Evolutionary conservation across 2,113 vertebrate genomes (phyloP).

Genomic region (Mola mola): DNA sequence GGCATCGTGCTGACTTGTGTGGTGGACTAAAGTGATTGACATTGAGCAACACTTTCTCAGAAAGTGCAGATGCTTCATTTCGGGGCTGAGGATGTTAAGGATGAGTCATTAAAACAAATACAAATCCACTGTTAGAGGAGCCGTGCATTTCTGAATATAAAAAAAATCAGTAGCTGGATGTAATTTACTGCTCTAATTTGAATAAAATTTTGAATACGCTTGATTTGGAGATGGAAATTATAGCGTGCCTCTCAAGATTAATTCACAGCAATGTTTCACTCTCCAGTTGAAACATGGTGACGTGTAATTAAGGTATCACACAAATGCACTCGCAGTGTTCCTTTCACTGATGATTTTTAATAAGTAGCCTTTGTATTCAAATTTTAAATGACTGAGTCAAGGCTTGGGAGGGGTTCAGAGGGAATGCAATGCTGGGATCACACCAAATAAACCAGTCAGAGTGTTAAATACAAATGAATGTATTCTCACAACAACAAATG

Average conservation of each 20-base stretch:
- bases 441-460: too few species aligned
- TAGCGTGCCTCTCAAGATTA: slow-evolving; percentile 49
- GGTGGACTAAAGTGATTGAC: slow-evolving; percentile 62
- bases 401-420: too few species aligned
- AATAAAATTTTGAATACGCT: slow-evolving; percentile 58
- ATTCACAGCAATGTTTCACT: slow-evolving; percentile 45
- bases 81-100: slow-evolving; percentile 40
- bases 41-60: slow-evolving; percentile 41
- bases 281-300: slow-evolving; percentile 34
- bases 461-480: too few species aligned
- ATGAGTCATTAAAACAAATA: slow-evolving; percentile 59
- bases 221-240: slow-evolving; percentile 63
- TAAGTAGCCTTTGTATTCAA: too few species aligned
- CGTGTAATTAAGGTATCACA: slow-evolving; percentile 22
- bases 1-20: slow-evolving; percentile 49
- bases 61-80: slow-evolving; percentile 62
- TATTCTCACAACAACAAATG: too few species aligned
- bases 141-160: slow-evolving; percentile 53
- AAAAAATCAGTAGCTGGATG: slow-evolving; percentile 38
- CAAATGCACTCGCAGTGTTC: slow-evolving; percentile 22
- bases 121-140: slow-evolving; percentile 49
- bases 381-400: too few species aligned
- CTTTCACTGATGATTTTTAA: slow-evolving; percentile 39
- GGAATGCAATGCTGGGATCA: too few species aligned
- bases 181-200: slow-evolving; percentile 61